phyloP scores from a whole-genome alignment of 2,888 invertebrate species.

The Pristionchus mayeri region DNA sequence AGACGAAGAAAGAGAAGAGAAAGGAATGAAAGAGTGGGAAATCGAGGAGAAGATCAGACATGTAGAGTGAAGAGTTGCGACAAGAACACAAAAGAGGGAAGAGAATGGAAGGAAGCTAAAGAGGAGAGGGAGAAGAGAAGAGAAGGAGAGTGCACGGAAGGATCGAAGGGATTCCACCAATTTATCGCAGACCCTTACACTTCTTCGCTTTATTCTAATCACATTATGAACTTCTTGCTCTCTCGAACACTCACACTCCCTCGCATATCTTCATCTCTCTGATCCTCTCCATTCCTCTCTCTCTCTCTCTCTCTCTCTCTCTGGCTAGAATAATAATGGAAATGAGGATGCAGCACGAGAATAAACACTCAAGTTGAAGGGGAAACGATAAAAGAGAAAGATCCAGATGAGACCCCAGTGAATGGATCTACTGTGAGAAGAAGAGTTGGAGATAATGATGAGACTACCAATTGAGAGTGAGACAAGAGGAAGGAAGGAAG shows the following conservation, averaged over 20 bases:
- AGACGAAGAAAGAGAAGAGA: not conserved
- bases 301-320: no score
- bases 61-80: slow-evolving; percentile 12
- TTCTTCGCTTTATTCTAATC: not conserved
- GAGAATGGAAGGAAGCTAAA: slow-evolving; percentile 14
- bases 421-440: not conserved
- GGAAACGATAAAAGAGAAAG: not conserved
- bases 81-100: not conserved
- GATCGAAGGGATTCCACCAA: not conserved
- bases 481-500: slow-evolving; percentile 7
- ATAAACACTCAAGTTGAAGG: slow-evolving; percentile 34
- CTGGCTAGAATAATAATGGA: not conserved
- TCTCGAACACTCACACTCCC: not conserved
- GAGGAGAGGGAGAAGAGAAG: not conserved
- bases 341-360: not conserved
- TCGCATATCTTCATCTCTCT: not conserved
- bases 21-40: not conserved
- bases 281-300: not conserved
- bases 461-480: not conserved
- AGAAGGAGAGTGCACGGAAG: not conserved
- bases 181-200: slow-evolving; percentile 18
- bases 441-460: not conserved
- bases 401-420: slow-evolving; percentile 16
- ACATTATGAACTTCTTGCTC: not conserved
- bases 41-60: not conserved